Base-by-base conservation (phyloP, 2,113 vertebrate species). In the Psophia crepitans region DNA sequence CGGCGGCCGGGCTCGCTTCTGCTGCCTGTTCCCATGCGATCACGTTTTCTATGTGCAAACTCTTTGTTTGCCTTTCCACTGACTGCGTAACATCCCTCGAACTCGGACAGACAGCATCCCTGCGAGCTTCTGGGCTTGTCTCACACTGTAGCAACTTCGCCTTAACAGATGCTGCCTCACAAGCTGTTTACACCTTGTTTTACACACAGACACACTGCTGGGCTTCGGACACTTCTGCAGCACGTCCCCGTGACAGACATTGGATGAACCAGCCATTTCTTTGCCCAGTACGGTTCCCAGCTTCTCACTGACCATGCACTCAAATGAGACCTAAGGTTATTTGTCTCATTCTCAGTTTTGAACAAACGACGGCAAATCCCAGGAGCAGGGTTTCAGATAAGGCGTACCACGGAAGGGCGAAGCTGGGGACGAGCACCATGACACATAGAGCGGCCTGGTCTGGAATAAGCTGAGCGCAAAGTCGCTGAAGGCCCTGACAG, bases 1-100 rank as follows among this genome's bases (percentile, higher is more conserved):
- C 33, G 18, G 17, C 8, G 15, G 12, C 70, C 28, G 28, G n/a
- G 37, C 27, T 78, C 0, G 0, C 23, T 73, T 11, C 54, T 4
- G 8, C 48, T 44, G 24, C 78, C 32, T 37, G 5, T 18, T 82
- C n/a, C 75, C 24, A 20, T 14, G 26, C 0, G 7, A 24, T 28
- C 56, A 33, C 10, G 2, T 78, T 53, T 70, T 27, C 32, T 44
- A 6, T 14, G 23, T 23, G 30, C 68, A 28, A 77, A 27, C 12
- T n/a, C 23, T 17, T 20, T 57, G n/a, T 33, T 51, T 78, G 35
- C 43, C 46, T 66, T 68, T 82, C 49, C 35, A 65, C 30, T 30
- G 27, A 65, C 35, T 78, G 26, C 11, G 39, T 17, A 49, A 19
- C 23, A 65, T 74, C 35, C 41, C 41, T 7, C 32, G 35, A 69